Percentiles rank a stretch among this genome's conserved stretches.
Evolutionary conservation across 2,113 vertebrate species (phyloP).

Genomic region (Vidua macroura): DNA sequence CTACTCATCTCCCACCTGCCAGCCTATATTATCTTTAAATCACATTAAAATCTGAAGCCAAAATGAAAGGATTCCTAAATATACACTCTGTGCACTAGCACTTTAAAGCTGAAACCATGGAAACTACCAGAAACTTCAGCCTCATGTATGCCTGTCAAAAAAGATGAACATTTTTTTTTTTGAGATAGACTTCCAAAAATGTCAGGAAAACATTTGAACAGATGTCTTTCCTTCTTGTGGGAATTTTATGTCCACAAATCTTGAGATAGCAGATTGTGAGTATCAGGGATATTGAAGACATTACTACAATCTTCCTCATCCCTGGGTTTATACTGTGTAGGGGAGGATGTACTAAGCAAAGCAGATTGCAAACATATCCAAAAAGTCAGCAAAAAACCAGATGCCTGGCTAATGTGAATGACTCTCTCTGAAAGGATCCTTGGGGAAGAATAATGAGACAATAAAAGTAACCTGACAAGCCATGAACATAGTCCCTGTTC

Average conservation of each 20-base stretch:
- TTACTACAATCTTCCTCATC: neutral
- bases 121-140: neutral
- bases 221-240: neutral
- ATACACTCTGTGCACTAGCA: neutral
- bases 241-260: neutral
- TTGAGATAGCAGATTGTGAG: neutral
- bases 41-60: neutral
- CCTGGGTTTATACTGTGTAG: neutral
- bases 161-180: neutral
- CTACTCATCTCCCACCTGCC: neutral
- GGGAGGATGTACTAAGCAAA: neutral
- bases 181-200: neutral
- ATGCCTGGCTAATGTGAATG: neutral
- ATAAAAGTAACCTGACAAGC: neutral
- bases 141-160: neutral
- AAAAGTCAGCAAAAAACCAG: neutral
- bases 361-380: neutral
- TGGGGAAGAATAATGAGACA: neutral
- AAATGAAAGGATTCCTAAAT: neutral
- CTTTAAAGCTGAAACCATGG: conserved; percentile 5
- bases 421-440: neutral
- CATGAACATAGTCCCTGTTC: neutral
- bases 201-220: neutral
- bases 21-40: neutral
- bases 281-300: neutral